These are phyloP conservation scores for Ceratitis capitata DNA, from an alignment of 1,140 invertebrate species.

Conservation along the genomic window DNA sequence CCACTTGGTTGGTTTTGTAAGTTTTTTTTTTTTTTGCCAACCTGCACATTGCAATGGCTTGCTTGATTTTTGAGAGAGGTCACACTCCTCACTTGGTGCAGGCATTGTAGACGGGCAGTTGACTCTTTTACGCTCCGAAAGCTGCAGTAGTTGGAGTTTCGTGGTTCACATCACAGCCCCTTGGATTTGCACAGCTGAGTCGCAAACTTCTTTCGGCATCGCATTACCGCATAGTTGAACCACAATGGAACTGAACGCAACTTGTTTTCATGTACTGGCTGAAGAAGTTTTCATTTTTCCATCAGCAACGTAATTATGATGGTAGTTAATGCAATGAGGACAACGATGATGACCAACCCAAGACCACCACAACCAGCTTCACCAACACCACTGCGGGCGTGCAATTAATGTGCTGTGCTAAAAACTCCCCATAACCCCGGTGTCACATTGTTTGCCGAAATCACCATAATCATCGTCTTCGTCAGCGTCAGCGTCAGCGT, in stretches of 20 bases:
- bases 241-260: background rate
- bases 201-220: background rate
- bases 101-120: background rate
- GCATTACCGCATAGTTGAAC: background rate
- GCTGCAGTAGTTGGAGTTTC: background rate
- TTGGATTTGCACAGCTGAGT: background rate
- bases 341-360: background rate
- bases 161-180: background rate
- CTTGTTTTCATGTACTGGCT: background rate
- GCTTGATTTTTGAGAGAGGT: background rate
- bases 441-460: background rate
- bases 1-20: background rate
- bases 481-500: background rate
- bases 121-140: background rate
- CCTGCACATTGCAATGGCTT: constrained; percentile 35
- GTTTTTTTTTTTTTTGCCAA: constrained; percentile 22
- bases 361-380: background rate
- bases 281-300: background rate
- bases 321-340: background rate
- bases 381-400: background rate
- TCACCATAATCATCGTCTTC: constrained; percentile 1
- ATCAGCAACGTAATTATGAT: background rate
- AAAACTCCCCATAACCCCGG: background rate
- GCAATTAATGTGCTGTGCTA: background rate
- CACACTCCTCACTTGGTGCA: background rate